phyloP scores from a whole-genome alignment of 2,888 invertebrate species.

The Rhagium mordax region DNA sequence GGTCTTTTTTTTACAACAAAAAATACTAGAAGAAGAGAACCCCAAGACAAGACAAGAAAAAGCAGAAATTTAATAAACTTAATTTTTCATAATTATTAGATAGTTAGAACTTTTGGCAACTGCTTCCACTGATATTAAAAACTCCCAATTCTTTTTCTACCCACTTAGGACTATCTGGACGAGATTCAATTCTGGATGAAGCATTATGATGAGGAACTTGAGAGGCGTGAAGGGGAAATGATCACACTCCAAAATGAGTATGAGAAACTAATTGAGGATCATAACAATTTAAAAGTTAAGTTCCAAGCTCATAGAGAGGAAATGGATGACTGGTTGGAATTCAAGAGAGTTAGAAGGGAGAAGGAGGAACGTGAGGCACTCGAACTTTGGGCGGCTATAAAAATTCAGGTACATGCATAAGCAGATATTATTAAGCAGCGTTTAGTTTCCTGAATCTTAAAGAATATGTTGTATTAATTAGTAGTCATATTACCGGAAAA shows the following conservation, averaged over 20 bases:
- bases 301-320: conserved; percentile 53
- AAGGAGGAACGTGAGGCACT: conserved; percentile 46
- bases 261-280: conserved; percentile 55
- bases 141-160: no score
- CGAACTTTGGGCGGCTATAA: conserved; percentile 54
- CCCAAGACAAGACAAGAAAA: no score
- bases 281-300: conserved; percentile 41
- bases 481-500: no score
- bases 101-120: no score
- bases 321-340: conserved; percentile 58
- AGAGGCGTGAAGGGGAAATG: conserved; percentile 57
- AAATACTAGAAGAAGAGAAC: no score
- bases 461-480: no score
- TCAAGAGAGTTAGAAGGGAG: conserved; percentile 51
- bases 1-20: no score
- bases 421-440: no score
- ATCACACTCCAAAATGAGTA: conserved; percentile 52
- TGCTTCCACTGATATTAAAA: no score
- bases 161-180: conserved; percentile 56
- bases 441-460: neutral
- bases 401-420: conserved; percentile 57
- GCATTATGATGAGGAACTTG: conserved; percentile 61
- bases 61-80: no score
- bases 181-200: conserved; percentile 63
- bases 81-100: no score